Percentiles rank a stretch among this genome's conserved stretches.
phyloP scores from a whole-genome alignment of 1,140 invertebrate species.

The Heliconius hewitsoni region DNA sequence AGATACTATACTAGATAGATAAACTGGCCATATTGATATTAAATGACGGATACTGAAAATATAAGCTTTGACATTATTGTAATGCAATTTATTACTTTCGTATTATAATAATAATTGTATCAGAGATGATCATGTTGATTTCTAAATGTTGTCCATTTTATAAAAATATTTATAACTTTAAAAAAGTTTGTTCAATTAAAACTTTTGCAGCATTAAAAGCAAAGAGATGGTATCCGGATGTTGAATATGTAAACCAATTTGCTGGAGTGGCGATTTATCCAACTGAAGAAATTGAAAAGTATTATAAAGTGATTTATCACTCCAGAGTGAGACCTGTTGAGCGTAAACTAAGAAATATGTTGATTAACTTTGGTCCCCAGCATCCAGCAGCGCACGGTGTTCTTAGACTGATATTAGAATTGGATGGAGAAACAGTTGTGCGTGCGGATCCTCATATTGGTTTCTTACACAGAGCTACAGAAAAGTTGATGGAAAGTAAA shows the following conservation, averaged over 20 bases:
- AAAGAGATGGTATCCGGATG: slow-evolving; percentile 69
- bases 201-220: slow-evolving; percentile 33
- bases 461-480: slow-evolving; percentile 97
- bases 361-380: slow-evolving; percentile 98
- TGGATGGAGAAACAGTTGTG: slow-evolving; percentile 96
- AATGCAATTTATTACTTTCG: not conserved
- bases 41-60: slow-evolving; percentile 5
- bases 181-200: not conserved
- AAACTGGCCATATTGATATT: not conserved
- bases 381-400: slow-evolving; percentile 99
- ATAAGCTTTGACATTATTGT: not conserved
- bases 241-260: slow-evolving; percentile 83
- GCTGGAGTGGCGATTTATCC: slow-evolving; percentile 83
- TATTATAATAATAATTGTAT: not conserved
- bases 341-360: slow-evolving; percentile 89
- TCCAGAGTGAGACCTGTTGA: slow-evolving; percentile 77
- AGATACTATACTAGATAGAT: too few relatives aligned
- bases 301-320: slow-evolving; percentile 61
- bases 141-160: not conserved
- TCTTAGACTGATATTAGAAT: slow-evolving; percentile 94
- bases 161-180: not conserved
- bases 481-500: slow-evolving; percentile 99
- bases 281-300: slow-evolving; percentile 55
- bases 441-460: slow-evolving; percentile 97
- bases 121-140: not conserved